Evolutionary conservation across 2,797 vertebrate genomes (phyloP), one percentile per base, ranked within the genome.

Genomic region (Buphagus erythrorhynchus): DNA sequence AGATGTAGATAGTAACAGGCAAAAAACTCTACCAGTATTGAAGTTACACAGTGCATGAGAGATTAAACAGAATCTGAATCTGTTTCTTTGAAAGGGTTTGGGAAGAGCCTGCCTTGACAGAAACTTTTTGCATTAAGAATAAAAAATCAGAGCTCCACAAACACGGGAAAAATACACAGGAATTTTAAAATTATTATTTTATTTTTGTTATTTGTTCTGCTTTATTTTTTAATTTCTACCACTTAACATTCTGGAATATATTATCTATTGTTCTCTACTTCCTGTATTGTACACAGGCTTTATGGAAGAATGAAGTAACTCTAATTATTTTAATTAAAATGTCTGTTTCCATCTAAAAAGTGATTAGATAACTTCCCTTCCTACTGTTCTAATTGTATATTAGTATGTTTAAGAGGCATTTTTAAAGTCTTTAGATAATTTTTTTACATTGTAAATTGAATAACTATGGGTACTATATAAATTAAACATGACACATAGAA

Each of bases 221-320:
- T 71, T 77, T 54, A 15, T 14, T 81, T 71, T 84, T 72, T 8
- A 63, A 67, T 51, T 81, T 31, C 33, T 58, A 76, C 35, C 38
- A 61, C n/a, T 87, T 72, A 79, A 40, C 26, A 65, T 78, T 72
- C 67, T 82, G 24, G n/a, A 79, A 69, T 54, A 33, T 66, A 76
- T 58, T 68, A 61, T 29, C 26, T 36, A 35, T 24, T 82, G 16
- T 58, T 82, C 63, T n/a, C 14, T 72, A 57, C 42, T 68, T 86
- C 45, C 36, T 42, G 13, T 40, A 58, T 61, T 42, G 35, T 38
- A 18, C n/a, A 29, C 31, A 69, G 48, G 42, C 48, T 84, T 86
- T 42, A 51, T 13, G 35, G 42, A 72, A 71, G 22, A 22, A 33
- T 71, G 28, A 81, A 19, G 10, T 26, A 87, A 67, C 11, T 10